Evolutionary conservation across 2,113 vertebrate genomes (phyloP).

Genomic region (Platysteira castanea): DNA sequence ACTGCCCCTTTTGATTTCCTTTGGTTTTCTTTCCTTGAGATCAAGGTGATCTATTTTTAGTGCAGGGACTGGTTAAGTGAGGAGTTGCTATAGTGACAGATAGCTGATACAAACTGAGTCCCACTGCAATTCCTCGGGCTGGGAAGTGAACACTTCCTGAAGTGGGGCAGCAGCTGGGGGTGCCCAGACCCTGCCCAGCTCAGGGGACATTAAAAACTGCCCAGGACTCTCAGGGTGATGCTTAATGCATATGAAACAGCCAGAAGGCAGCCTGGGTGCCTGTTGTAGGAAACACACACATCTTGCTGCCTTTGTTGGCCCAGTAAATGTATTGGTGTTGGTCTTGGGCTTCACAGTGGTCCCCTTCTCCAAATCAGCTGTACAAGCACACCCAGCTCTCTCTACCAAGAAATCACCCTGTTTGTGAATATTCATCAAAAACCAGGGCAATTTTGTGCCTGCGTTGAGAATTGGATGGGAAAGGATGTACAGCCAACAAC

Average conservation of each 20-base stretch:
- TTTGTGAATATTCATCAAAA: not conserved
- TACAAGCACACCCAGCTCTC: not conserved
- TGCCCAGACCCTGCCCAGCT: not conserved
- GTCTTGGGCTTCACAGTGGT: not conserved
- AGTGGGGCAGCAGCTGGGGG: not conserved
- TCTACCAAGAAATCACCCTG: not conserved
- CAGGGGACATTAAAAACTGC: not conserved
- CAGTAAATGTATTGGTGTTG: not conserved
- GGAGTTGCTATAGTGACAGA: constrained; percentile 74
- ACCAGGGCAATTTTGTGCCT: not conserved
- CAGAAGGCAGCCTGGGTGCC: not conserved
- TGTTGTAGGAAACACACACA: not conserved
- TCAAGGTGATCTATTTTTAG: constrained; percentile 79
- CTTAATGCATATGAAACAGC: not conserved
- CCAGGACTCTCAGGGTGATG: not conserved
- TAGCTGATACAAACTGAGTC: constrained; percentile 59
- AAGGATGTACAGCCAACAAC: not conserved
- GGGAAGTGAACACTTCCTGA: not conserved
- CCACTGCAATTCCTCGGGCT: not conserved
- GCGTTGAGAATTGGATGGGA: fast-evolving
- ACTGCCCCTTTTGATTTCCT: constrained; percentile 33
- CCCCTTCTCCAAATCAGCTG: not conserved
- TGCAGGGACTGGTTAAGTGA: constrained; percentile 29
- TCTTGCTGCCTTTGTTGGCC: not conserved
- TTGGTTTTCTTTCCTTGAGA: constrained; percentile 48